Percentiles rank a stretch among this genome's conserved stretches.
Conservation (phyloP, 2,888 invertebrate genomes). For the Gymnosoma rotundatum region DNA sequence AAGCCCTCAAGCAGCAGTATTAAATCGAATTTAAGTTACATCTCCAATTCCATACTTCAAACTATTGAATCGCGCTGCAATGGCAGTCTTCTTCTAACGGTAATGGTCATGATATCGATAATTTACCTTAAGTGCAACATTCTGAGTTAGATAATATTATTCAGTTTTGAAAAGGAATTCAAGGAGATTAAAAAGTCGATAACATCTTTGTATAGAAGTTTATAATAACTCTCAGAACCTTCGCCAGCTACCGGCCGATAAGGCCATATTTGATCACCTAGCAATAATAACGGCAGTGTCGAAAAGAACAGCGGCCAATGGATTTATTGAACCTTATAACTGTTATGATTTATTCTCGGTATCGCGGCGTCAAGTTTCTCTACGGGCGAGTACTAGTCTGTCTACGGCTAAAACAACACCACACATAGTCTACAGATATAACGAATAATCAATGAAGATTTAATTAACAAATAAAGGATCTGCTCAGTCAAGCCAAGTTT, state of each 20-base stretch:
- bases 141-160: constrained; percentile 82
- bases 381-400: constrained; percentile 75
- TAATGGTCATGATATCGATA: constrained; percentile 75
- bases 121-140: constrained; percentile 80
- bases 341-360: constrained; percentile 79
- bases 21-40: constrained; percentile 81
- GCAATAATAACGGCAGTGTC: constrained; percentile 79
- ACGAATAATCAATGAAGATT: constrained; percentile 82
- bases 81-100: constrained; percentile 76
- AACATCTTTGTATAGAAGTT: constrained; percentile 79
- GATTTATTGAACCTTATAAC: constrained; percentile 77
- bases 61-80: constrained; percentile 79
- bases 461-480: too few relatives aligned
- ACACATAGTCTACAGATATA: constrained; percentile 82
- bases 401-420: constrained; percentile 80
- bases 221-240: constrained; percentile 80
- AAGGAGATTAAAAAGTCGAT: constrained; percentile 82
- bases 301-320: constrained; percentile 77
- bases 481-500: too few relatives aligned
- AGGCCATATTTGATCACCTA: constrained; percentile 80
- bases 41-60: constrained; percentile 81
- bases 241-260: constrained; percentile 81
- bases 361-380: constrained; percentile 77
- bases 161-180: constrained; percentile 82
- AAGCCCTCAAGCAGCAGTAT: constrained; percentile 80